phyloP scores from a whole-genome alignment of 2,113 vertebrate genomes.

The Felis catus region DNA sequence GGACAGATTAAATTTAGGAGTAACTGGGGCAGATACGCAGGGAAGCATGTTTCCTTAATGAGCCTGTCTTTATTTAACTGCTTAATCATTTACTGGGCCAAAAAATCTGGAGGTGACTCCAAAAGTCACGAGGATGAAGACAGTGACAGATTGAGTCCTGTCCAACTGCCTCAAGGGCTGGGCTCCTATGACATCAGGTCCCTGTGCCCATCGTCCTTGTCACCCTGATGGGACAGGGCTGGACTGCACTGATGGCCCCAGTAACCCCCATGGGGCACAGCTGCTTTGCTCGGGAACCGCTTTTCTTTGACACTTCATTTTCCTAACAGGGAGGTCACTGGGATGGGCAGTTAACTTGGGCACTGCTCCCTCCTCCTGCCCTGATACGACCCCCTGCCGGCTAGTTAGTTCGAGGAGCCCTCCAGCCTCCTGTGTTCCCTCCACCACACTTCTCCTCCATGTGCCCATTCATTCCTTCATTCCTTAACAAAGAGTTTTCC shows the following conservation, averaged over 20 bases:
- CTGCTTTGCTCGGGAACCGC: neutral
- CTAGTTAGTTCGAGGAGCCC: neutral
- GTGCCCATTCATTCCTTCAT: neutral
- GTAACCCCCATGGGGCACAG: accelerated
- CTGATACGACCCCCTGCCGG: neutral
- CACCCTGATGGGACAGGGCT: neutral
- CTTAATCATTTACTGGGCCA: constrained; percentile 53
- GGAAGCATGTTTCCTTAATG: constrained; percentile 60
- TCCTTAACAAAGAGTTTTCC: too few species aligned
- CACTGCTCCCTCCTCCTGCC: neutral
- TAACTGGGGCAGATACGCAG: constrained; percentile 63
- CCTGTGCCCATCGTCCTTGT: neutral
- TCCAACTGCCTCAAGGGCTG: neutral
- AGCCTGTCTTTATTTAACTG: constrained; percentile 63
- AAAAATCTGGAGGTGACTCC: constrained; percentile 58
- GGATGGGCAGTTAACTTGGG: accelerated
- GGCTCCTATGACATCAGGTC: neutral
- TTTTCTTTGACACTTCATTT: neutral
- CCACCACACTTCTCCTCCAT: neutral
- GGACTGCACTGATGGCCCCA: accelerated
- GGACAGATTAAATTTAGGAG: constrained; percentile 67
- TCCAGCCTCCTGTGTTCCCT: neutral
- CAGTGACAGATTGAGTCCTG: neutral
- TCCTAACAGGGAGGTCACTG: neutral
- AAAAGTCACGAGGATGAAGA: neutral